A percentile compares a stretch with the other conserved stretches of the same genome.
phyloP scores from a whole-genome alignment of 2,888 invertebrate species.

The Diarsia dahlii region DNA sequence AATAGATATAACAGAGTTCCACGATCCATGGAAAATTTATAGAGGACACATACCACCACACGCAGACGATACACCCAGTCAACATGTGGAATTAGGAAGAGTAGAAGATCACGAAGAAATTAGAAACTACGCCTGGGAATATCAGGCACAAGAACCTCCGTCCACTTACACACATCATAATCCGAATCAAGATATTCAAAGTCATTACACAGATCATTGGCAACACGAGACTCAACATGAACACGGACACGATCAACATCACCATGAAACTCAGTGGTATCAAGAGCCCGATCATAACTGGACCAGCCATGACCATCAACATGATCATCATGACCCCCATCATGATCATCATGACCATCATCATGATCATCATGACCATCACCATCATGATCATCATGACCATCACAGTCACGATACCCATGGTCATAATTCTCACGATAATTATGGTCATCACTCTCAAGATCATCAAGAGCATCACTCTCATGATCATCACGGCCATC shows the following conservation, averaged over 20 bases:
- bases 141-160: constrained; percentile 66
- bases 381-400: constrained; percentile 7
- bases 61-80: constrained; percentile 65
- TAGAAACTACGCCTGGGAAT: constrained; percentile 82
- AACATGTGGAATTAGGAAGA: constrained; percentile 62
- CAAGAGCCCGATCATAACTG: constrained; percentile 57
- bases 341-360: constrained; percentile 41
- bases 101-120: constrained; percentile 77
- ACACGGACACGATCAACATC: constrained; percentile 59
- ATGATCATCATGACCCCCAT: constrained; percentile 49
- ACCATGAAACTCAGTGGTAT: constrained; percentile 60
- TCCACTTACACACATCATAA: constrained; percentile 55
- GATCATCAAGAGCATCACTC: constrained; percentile 13
- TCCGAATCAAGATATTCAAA: constrained; percentile 53
- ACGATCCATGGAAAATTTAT: constrained; percentile 95
- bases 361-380: not conserved
- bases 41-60: constrained; percentile 87
- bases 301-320: constrained; percentile 58
- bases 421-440: not conserved
- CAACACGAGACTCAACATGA: constrained; percentile 57
- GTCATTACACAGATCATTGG: constrained; percentile 59
- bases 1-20: constrained; percentile 78
- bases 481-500: constrained; percentile 56
- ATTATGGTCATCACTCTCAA: not conserved
- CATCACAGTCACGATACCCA: constrained; percentile 30